Evolutionary conservation across 2,888 invertebrate genomes (phyloP), one percentile per base, ranked within the genome.

Genomic region (Cantharis rustica): DNA sequence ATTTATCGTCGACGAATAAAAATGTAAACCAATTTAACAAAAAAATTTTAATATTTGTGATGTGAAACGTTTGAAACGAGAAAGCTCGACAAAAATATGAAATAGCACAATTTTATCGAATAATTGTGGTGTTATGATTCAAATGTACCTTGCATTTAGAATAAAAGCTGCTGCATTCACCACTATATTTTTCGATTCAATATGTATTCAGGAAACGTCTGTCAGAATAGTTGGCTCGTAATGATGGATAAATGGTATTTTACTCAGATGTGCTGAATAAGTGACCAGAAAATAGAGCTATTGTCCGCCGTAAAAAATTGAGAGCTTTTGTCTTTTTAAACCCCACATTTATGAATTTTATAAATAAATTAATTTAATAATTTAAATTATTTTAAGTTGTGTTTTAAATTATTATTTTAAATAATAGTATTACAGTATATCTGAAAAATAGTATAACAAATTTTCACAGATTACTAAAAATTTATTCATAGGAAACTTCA

Each of bases 211-310:
- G 78, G 71, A 72, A 72, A 62, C 78, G 80, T 81, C 75, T 73
- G 69, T 72, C 75, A 71, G 78, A 79, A 23, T 23, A 77, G 47
- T 47, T n/a, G 47, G 79, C 63, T 63, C 79, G 78, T 81, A 80
- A 81, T 80, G 81, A 80, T 75, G 77, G 80, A 80, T 81, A 80
- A 81, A 81, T 80, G 80, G 68, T 76, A 79, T 79, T 81, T 80
- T 80, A 80, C 80, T 80, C 27, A 71, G 64, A 66, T 23, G 64
- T 66, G 64, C 20, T 23, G 64, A 66, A 66, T 31, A 68, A 68
- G 26, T 68, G 68, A 68, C 68, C 27, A 68, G 16, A 68, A 68
- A 68, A 68, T 27, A 68, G 26, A 26, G 10, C 68, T 31, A 66
- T 66, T 66, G 64, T 66, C 64, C 64, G 20, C 3, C 20, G 20